A percentile compares a stretch with the other conserved stretches of the same genome.
Evolutionary conservation across 2,888 invertebrate genomes (phyloP).

Genomic region (Volucella bombylans): DNA sequence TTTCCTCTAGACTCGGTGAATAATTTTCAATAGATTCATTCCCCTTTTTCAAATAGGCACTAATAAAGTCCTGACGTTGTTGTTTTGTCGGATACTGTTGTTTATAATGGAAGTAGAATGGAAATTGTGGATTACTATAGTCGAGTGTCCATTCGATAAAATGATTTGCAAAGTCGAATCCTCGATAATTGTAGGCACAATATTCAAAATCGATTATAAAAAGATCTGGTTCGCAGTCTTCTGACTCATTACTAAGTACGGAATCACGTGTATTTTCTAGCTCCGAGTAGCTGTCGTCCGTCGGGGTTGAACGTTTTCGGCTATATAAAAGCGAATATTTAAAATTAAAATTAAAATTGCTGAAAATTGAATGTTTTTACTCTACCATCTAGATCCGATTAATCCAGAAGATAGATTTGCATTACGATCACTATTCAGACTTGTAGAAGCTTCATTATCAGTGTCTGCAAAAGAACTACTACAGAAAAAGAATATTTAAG

Average conservation of each 20-base stretch:
- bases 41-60: slow-evolving; percentile 79
- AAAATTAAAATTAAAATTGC: background rate
- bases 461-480: slow-evolving; percentile 63
- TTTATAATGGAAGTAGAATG: slow-evolving; percentile 88
- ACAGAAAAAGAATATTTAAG: slow-evolving; percentile 34
- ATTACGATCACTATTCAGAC: slow-evolving; percentile 60
- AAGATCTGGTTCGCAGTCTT: slow-evolving; percentile 84
- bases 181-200: slow-evolving; percentile 96
- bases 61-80: slow-evolving; percentile 83
- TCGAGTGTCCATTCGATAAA: slow-evolving; percentile 96
- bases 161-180: slow-evolving; percentile 97
- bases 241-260: slow-evolving; percentile 78
- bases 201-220: slow-evolving; percentile 96
- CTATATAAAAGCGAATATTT: slow-evolving; percentile 16
- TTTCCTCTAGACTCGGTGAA: slow-evolving; percentile 84
- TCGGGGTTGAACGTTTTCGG: slow-evolving; percentile 75
- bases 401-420: slow-evolving; percentile 52
- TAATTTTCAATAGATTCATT: slow-evolving; percentile 78
- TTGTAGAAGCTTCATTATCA: slow-evolving; percentile 63
- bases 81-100: slow-evolving; percentile 89
- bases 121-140: slow-evolving; percentile 90
- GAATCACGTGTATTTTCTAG: slow-evolving; percentile 80
- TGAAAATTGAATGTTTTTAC: background rate
- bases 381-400: slow-evolving; percentile 54
- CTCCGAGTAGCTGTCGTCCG: slow-evolving; percentile 75